phyloP scores from a whole-genome alignment of 2,113 vertebrate genomes.

The Myodes glareolus region DNA sequence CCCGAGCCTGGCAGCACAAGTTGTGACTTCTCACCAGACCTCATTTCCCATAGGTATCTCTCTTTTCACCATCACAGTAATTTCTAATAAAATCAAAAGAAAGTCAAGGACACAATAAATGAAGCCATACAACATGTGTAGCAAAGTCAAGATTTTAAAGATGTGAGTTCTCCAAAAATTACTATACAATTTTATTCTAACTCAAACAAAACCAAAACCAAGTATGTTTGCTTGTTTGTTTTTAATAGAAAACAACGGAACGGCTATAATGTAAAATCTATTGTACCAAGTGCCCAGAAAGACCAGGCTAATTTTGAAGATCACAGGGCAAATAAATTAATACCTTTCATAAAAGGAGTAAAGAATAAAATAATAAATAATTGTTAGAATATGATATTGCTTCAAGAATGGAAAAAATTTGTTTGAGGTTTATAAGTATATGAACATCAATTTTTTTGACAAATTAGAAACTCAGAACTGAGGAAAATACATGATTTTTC shows the following conservation, averaged over 20 bases:
- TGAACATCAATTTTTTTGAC: neutral
- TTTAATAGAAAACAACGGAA: neutral
- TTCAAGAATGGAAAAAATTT: neutral
- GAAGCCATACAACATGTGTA: neutral
- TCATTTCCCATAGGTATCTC: neutral
- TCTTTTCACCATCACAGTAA: neutral
- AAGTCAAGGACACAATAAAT: neutral
- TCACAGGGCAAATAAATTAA: neutral
- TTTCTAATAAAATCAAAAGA: neutral
- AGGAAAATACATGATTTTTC: neutral
- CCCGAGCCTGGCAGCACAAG: neutral
- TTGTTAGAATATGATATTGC: neutral
- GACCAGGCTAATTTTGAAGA: neutral
- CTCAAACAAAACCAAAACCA: neutral
- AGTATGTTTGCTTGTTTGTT: neutral
- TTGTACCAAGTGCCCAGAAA: neutral
- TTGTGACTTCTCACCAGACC: too few relatives aligned
- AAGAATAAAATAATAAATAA: neutral
- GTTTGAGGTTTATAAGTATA: neutral
- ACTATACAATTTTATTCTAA: neutral
- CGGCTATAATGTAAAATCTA: neutral
- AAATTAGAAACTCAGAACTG: neutral
- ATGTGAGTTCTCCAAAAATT: neutral
- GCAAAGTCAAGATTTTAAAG: neutral
- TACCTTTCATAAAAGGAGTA: neutral